phyloP scores from a whole-genome alignment of 64 coral and sea anemone species.

The Catalaphyllia jardinei region DNA sequence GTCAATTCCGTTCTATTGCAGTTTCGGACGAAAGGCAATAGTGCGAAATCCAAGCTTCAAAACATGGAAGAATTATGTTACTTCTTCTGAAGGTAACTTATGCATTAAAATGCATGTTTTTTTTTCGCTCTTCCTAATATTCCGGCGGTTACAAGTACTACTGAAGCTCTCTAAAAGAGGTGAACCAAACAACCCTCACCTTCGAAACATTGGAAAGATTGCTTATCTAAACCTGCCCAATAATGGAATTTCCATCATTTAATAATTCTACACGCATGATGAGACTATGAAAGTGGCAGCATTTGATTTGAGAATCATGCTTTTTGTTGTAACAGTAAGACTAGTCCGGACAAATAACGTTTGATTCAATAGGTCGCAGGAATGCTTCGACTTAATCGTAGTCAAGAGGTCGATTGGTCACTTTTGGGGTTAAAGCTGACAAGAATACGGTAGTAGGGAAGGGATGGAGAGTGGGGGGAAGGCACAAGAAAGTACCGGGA shows the following conservation, averaged over 20 bases:
- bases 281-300: background rate
- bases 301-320: no score
- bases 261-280: background rate
- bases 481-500: no score
- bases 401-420: no score
- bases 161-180: no score
- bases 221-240: background rate
- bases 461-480: no score
- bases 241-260: background rate
- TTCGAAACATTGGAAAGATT: background rate
- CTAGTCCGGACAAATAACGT: no score
- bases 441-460: no score
- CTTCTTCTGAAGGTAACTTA: conserved; percentile 19
- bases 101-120: background rate
- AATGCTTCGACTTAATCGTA: no score
- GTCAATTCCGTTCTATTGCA: conserved; percentile 35
- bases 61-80: conserved; percentile 13
- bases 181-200: background rate
- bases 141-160: no score
- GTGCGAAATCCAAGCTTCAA: conserved; percentile 38
- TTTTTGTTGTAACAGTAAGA: no score
- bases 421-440: no score
- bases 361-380: background rate
- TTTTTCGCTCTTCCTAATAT: background rate
- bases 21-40: conserved; percentile 26